A percentile compares a stretch with the other conserved stretches of the same genome.
These are phyloP conservation scores for Champsocephalus gunnari DNA, from an alignment of 2,797 vertebrate genomes.

Conservation along the genomic window DNA sequence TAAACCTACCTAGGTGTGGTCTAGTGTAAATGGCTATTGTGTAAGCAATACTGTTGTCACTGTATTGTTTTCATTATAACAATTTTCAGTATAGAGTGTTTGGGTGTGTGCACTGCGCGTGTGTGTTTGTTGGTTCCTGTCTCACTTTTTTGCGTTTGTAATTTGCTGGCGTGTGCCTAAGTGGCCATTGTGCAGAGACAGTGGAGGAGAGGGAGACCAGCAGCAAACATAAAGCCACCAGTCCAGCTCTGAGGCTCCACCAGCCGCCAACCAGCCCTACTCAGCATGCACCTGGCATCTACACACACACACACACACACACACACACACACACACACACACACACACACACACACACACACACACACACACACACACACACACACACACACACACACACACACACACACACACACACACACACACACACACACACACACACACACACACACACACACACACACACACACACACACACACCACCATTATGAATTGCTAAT, in stretches of 20 bases:
- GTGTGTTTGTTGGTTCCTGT: neutral
- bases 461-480: conserved; percentile 55
- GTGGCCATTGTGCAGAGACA: conserved; percentile 90
- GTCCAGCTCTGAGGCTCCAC: conserved; percentile 77
- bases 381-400: too few species aligned
- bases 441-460: too few species aligned
- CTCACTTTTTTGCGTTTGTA: conserved; percentile 7
- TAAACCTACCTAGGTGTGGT: conserved; percentile 9
- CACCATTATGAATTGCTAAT: conserved; percentile 99
- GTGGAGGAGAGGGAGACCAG: conserved; percentile 87
- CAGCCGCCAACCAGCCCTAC: conserved; percentile 85
- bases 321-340: too few species aligned
- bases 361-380: too few species aligned
- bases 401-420: too few species aligned
- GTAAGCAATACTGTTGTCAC: too few species aligned
- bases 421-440: too few species aligned
- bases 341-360: too few species aligned
- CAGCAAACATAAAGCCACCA: conserved; percentile 91
- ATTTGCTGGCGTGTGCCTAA: conserved; percentile 58
- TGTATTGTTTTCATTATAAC: too few species aligned
- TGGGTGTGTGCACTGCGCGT: neutral
- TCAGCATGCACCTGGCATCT: conserved; percentile 93
- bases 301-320: conserved; percentile 55
- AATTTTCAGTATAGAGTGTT: neutral
- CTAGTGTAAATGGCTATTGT: conserved; percentile 1